Evolutionary conservation across 1,140 invertebrate species (phyloP).

Genomic region (Cyclina sinensis): DNA sequence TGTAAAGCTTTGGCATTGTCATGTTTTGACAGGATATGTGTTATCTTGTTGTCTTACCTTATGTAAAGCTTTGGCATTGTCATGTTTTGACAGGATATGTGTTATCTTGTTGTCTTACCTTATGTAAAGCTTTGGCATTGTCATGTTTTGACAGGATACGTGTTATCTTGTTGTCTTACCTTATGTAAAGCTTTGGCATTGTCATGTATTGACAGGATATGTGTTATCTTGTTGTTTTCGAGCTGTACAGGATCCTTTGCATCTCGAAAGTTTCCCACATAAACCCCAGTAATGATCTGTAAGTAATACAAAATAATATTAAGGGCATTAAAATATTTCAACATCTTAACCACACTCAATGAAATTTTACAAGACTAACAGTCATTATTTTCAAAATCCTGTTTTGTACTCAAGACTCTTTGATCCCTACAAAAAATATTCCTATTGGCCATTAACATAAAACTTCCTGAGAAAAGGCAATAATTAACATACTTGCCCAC

Average conservation of each 20-base stretch:
- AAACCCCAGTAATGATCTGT: slow-evolving; percentile 87
- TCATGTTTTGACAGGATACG: background rate
- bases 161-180: slow-evolving; percentile 65
- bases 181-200: slow-evolving; percentile 90
- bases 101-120: background rate
- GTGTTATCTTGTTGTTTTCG: slow-evolving; percentile 96
- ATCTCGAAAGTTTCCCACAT: slow-evolving; percentile 91
- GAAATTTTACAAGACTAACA: background rate
- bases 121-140: background rate
- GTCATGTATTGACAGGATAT: slow-evolving; percentile 98
- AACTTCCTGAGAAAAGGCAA: too few relatives aligned
- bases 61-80: too few relatives aligned
- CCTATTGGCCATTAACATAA: background rate
- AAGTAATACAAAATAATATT: slow-evolving; percentile 59
- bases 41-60: too few relatives aligned
- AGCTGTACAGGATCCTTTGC: slow-evolving; percentile 96
- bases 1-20: too few relatives aligned
- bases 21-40: too few relatives aligned
- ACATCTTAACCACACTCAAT: background rate
- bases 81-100: too few relatives aligned
- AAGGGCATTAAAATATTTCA: background rate
- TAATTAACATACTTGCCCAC: too few relatives aligned
- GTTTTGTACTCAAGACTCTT: background rate
- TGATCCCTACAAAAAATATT: background rate
- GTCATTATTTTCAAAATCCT: background rate